A percentile compares a stretch with the other conserved stretches of the same genome.
phyloP scores from a whole-genome alignment of 2,113 vertebrate genomes.

The Isurus oxyrinchus region DNA sequence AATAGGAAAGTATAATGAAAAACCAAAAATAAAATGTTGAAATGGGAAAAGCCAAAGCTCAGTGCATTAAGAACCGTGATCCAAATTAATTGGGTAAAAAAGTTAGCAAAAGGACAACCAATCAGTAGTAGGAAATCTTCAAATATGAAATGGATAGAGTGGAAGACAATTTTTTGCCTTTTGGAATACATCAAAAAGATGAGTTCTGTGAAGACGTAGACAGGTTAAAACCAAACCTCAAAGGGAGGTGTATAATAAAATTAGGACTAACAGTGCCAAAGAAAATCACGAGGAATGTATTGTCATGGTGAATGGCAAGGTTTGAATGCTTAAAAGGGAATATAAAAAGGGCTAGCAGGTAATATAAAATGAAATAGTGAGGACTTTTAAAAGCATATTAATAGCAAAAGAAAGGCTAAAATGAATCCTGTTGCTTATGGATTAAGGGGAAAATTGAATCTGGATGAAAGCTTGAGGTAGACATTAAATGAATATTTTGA shows the following conservation, averaged over 20 bases:
- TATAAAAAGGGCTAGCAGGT: background rate
- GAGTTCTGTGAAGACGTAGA: background rate
- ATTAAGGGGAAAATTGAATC: background rate
- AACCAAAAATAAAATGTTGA: no score
- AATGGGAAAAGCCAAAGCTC: no score
- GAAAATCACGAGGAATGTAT: background rate
- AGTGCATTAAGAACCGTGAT: no score
- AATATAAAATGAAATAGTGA: background rate
- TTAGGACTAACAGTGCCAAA: background rate
- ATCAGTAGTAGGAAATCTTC: background rate
- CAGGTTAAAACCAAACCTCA: background rate
- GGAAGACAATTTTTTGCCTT: background rate
- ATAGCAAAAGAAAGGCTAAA: background rate
- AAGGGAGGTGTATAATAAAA: background rate
- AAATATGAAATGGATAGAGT: background rate
- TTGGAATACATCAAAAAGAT: no score
- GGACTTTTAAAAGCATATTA: background rate
- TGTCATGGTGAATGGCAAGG: background rate
- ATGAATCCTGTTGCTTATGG: background rate
- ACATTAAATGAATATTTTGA: background rate
- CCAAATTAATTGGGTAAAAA: no score
- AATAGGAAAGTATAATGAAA: background rate
- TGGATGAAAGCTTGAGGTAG: background rate
- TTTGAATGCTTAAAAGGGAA: background rate
- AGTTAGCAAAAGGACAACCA: no score